These are phyloP conservation scores for Venusia cambrica DNA, from an alignment of 2,888 invertebrate genomes.

Conservation along the genomic window DNA sequence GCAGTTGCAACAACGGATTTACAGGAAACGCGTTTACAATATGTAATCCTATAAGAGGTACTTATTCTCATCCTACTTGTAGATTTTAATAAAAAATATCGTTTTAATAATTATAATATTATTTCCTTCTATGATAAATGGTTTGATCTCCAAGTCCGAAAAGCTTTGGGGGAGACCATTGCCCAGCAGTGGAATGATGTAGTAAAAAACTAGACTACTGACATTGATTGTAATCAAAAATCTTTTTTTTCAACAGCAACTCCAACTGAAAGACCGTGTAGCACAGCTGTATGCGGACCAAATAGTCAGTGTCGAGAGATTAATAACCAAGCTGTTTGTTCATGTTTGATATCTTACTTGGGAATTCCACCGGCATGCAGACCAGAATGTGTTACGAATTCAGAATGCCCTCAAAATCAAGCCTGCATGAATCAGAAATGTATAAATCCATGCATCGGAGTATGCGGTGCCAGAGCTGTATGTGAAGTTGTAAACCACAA, in stretches of 20 bases:
- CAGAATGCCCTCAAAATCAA: conserved; percentile 85
- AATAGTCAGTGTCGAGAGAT: conserved; percentile 84
- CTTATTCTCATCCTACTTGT: conserved; percentile 3
- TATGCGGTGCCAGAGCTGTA: conserved; percentile 83
- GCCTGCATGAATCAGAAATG: conserved; percentile 88
- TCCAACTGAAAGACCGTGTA: conserved; percentile 80
- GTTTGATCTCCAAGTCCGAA: too few relatives aligned
- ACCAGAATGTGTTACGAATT: conserved; percentile 87
- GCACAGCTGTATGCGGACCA: conserved; percentile 87
- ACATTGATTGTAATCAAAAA: too few relatives aligned
- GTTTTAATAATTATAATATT: not conserved
- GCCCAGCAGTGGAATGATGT: too few relatives aligned
- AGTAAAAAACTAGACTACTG: too few relatives aligned
- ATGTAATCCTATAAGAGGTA: conserved; percentile 81
- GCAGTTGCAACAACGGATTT: conserved; percentile 83
- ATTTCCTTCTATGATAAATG: not conserved
- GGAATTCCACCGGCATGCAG: conserved; percentile 87
- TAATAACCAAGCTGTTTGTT: conserved; percentile 86
- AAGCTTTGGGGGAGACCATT: too few relatives aligned
- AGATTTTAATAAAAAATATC: not conserved
- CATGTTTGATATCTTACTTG: conserved; percentile 85
- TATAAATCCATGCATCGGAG: conserved; percentile 86
- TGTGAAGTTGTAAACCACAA: conserved; percentile 87
- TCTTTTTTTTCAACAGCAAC: conserved; percentile 41
- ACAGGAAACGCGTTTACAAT: conserved; percentile 80